phyloP scores from a whole-genome alignment of 2,113 vertebrate species.

The Loxodonta africana region DNA sequence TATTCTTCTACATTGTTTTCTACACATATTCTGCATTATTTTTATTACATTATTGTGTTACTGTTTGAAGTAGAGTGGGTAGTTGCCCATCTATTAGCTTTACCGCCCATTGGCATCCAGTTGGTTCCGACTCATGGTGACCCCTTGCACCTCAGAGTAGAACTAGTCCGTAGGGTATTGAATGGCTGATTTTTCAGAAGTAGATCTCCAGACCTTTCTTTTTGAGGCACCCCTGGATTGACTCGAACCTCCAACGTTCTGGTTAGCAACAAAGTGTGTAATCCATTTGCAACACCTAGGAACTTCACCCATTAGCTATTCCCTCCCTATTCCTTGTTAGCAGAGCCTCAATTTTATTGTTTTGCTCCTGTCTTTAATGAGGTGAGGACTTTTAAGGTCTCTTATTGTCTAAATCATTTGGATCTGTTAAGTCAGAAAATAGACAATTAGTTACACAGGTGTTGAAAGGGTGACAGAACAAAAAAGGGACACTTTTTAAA shows the following conservation, averaged over 20 bases:
- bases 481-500: not conserved
- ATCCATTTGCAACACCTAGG: not conserved
- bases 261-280: not conserved
- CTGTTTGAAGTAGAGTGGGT: not conserved
- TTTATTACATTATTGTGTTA: slow-evolving; percentile 4
- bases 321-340: not conserved
- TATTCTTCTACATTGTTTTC: not conserved
- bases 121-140: not conserved
- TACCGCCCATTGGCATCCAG: not conserved
- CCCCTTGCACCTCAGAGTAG: not conserved
- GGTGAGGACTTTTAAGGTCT: not conserved
- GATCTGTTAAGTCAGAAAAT: not conserved
- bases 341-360: not conserved
- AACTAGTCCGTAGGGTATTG: not conserved
- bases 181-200: not conserved
- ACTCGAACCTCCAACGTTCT: not conserved
- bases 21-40: slow-evolving; percentile 23
- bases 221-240: not conserved
- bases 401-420: slow-evolving; percentile 22
- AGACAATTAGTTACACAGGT: not conserved
- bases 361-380: slow-evolving; percentile 44
- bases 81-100: not conserved
- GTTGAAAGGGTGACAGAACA: not conserved
- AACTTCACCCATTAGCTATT: not conserved
- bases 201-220: not conserved